Evolutionary conservation across 2,113 vertebrate genomes (phyloP).

Genomic region (Dipodomys ordii): DNA sequence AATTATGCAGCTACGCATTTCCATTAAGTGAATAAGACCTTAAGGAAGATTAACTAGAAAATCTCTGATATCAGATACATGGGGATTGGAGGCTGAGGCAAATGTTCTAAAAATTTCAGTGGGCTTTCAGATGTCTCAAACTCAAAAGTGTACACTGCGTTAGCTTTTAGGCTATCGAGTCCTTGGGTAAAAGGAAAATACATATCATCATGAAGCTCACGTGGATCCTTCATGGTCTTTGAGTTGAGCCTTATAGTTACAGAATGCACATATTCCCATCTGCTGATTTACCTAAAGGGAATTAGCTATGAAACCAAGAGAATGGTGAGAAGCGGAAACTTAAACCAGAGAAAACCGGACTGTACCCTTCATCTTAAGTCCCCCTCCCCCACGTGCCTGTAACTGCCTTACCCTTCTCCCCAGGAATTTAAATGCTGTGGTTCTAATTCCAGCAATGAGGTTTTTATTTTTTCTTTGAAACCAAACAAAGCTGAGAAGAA

Average conservation of each 20-base stretch:
- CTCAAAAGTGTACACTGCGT: conserved; percentile 60
- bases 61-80: conserved; percentile 74
- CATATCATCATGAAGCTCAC: rapidly evolving
- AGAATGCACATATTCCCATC: background rate
- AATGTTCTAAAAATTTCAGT: conserved; percentile 80
- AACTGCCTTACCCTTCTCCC: background rate
- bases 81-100: conserved; percentile 58
- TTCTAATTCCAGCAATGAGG: conserved; percentile 33
- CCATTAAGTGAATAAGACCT: conserved; percentile 90
- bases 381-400: rapidly evolving
- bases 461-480: conserved; percentile 41
- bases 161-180: conserved; percentile 74
- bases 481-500: conserved; percentile 38
- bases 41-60: conserved; percentile 90
- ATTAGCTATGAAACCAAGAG: conserved; percentile 26
- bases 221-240: background rate
- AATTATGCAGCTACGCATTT: conserved; percentile 92
- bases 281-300: conserved; percentile 37
- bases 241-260: background rate
- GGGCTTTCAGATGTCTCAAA: conserved; percentile 81
- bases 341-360: background rate
- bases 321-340: background rate
- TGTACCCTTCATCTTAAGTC: background rate
- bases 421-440: background rate
- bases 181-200: conserved; percentile 58